Evolutionary conservation across 2,888 invertebrate genomes (phyloP).

Genomic region (Trissoscelio sp.): DNA sequence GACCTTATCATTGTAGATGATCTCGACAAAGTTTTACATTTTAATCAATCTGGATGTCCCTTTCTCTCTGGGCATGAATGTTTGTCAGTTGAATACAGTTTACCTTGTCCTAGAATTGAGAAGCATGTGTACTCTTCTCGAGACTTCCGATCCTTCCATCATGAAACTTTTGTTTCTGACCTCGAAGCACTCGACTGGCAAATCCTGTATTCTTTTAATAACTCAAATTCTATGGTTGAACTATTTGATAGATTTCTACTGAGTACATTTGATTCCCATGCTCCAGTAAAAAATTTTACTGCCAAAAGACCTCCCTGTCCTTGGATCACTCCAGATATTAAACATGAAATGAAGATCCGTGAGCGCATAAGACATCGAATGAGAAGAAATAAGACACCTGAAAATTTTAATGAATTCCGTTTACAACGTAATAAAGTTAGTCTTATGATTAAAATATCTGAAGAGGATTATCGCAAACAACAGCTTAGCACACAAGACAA

Average conservation of each 20-base stretch:
- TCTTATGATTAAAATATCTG: background rate
- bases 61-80: background rate
- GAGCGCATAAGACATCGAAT: background rate
- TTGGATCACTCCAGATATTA: background rate
- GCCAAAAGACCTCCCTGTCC: conserved; percentile 9
- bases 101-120: background rate
- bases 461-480: too few species aligned
- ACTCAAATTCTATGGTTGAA: too few species aligned
- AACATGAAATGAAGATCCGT: background rate
- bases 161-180: background rate
- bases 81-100: too few species aligned
- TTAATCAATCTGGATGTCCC: background rate
- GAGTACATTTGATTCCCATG: too few species aligned
- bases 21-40: background rate
- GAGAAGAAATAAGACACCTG: background rate
- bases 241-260: background rate
- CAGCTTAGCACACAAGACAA: too few species aligned
- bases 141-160: background rate
- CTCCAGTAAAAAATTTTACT: background rate
- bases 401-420: background rate
- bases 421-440: conserved; percentile 1
- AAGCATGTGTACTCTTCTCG: background rate
- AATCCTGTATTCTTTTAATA: too few species aligned
- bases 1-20: background rate
- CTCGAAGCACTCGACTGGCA: background rate